Base-by-base conservation (phyloP, 2,888 invertebrate species). In the Elegia similella region DNA sequence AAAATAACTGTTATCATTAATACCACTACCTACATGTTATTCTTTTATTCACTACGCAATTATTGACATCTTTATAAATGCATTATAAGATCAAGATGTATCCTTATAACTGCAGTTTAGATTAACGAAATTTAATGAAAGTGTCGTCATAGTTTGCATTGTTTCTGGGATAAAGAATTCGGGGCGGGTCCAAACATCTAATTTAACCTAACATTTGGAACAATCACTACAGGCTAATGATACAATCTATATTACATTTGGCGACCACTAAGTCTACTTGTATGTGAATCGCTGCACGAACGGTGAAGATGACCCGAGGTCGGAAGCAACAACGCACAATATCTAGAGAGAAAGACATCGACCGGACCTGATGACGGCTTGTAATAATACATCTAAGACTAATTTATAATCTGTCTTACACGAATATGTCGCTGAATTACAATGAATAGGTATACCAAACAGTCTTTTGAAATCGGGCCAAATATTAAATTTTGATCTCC, bases 391-490 rank as follows among this genome's bases (percentile, higher is more conserved):
- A 76, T 76, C 83, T 87, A 88, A 77, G 69, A 75, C 79, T 88
- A 73, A 66, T 63, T 64, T 63, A 66, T 64, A 68, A 73, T 72
- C 80, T 75, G 72, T 80, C 80, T 80, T 86, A 85, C 76, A 83
- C 76, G 70, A 77, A 77, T 76, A 79, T 76, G 76, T 77, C 78
- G 80, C 75, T 80, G 80, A 85, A 78, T 84, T 82, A 83, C 82
- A 83, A 80, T 84, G 88, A 85, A 90, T 92, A 93, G 93, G 93
- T 93, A 93, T 93, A 93, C 93, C 92, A 92, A 93, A 93, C 93
- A 94, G 93, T 94, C 93, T 94, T 93, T 92, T 92, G 92, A 92
- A 56, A 92, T 92, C 92, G 92, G 93, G 93, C 93, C 94, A 91
- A 93, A 93, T 93, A 92, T 88, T 92, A 92, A 80, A 88, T 90